These are phyloP conservation scores for Macrotrachela quadricornifera DNA, from an alignment of 1,140 invertebrate genomes.

Conservation along the genomic window DNA sequence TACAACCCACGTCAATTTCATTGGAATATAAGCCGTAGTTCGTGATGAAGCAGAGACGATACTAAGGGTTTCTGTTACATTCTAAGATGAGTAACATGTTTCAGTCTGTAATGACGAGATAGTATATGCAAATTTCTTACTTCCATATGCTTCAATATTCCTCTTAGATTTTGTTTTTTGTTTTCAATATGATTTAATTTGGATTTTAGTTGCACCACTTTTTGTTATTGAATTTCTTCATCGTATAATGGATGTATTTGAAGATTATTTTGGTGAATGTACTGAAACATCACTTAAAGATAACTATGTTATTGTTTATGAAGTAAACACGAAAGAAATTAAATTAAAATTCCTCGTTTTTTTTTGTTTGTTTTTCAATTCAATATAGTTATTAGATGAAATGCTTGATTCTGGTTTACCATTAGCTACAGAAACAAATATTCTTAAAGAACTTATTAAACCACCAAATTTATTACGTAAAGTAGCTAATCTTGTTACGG, in stretches of 20 bases:
- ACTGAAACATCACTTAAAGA: constrained; percentile 89
- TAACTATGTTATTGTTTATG: constrained; percentile 95
- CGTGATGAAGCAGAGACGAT: too few species aligned
- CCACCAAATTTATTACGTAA: constrained; percentile 90
- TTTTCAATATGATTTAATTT: too few species aligned
- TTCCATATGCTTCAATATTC: too few species aligned
- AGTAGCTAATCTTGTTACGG: constrained; percentile 90
- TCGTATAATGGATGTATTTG: constrained; percentile 79
- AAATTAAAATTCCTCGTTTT: constrained; percentile 8
- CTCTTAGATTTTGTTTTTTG: too few species aligned
- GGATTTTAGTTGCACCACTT: constrained; percentile 58
- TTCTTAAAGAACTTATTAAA: constrained; percentile 93
- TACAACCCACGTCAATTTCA: too few species aligned
- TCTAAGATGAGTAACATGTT: too few species aligned
- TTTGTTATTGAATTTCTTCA: constrained; percentile 98
- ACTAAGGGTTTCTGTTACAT: too few species aligned
- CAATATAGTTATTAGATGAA: constrained; percentile 67
- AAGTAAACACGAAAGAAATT: constrained; percentile 37
- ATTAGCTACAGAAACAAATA: constrained; percentile 89
- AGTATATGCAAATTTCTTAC: too few species aligned
- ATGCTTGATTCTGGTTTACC: constrained; percentile 99
- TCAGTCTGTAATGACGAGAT: too few species aligned
- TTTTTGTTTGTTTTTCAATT: too few species aligned
- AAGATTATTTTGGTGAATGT: constrained; percentile 90
- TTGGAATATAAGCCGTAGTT: too few species aligned